Evolutionary conservation across 1,140 invertebrate species (phyloP), one percentile per base, ranked within the genome.

Genomic region (Lethrus apterus): DNA sequence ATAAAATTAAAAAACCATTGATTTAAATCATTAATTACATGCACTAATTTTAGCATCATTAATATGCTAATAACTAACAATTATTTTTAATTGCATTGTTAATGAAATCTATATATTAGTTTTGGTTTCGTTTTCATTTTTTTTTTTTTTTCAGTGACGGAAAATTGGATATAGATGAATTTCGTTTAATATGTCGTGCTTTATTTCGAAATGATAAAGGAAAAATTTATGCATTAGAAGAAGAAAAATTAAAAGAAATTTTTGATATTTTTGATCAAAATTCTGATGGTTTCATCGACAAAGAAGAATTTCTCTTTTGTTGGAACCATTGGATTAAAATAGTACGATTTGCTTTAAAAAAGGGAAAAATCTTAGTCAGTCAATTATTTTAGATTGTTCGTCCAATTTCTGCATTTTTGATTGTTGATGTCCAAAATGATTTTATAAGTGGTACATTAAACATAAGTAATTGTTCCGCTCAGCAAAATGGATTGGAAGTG

Each of bases 401-500:
- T 44, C 92, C 92, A 18, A 82, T 89, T 40, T 86, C 79, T 61
- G 93, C 86, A n/a, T 84, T 98, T 60, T 70, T 98, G 19, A 81
- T 98, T 47, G 89, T 98, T 35, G 95, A 98, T 70, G 93, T 98
- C 2, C 95, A 98, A 71, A 97, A 98, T 70, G 95, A 98, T 71
- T 98, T 98, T 70, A 95, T 98, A 59, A 81, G 83, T 44, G 95
- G 95, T 33, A 90, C 90, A 9, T 76, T 98, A 40, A 86, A 95
- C 58, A 87, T 98, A 57, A 86, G 82, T 63, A 84, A 93, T 57
- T 95, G 92, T 68, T 86, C 89, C 38, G 93, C 93, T 15, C 83
- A 89, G 58, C 91, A 97, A 50, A 86, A 95, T 65, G 89, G 55
- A 47, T 77, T 79, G 20, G 87, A 92, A 74, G 86, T 93, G 21